These are phyloP conservation scores for Sarcophaga rosellei DNA, from an alignment of 2,888 invertebrate genomes.

Conservation along the genomic window DNA sequence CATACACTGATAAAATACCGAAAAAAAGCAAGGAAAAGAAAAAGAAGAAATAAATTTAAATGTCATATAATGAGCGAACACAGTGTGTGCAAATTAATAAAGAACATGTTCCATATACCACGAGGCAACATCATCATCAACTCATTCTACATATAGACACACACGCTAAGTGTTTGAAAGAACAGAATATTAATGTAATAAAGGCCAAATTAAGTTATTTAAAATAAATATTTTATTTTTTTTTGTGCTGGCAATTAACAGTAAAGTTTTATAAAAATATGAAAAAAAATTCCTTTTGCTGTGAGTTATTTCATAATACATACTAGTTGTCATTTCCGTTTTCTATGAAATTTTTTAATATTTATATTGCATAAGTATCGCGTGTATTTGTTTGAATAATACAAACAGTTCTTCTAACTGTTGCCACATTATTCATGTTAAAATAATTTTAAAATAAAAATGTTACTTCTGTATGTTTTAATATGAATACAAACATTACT, in stretches of 20 bases:
- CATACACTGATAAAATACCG: background rate
- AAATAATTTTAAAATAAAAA: slow-evolving; percentile 41
- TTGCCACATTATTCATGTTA: slow-evolving; percentile 37
- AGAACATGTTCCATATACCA: slow-evolving; percentile 5
- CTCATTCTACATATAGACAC: too few relatives aligned
- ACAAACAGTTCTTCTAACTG: slow-evolving; percentile 24
- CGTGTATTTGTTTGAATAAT: background rate
- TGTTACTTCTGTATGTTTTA: background rate
- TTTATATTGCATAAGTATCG: background rate
- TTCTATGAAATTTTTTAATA: slow-evolving; percentile 9
- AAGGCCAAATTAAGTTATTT: slow-evolving; percentile 57
- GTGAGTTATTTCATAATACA: background rate
- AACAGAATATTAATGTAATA: background rate
- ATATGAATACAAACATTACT: slow-evolving; percentile 9
- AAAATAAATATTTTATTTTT: slow-evolving; percentile 42
- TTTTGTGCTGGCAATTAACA: background rate
- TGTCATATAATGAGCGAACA: background rate
- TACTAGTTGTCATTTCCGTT: background rate
- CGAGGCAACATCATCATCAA: background rate
- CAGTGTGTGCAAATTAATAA: slow-evolving; percentile 27
- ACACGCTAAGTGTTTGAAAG: too few relatives aligned
- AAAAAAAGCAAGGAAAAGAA: slow-evolving; percentile 11
- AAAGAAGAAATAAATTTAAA: background rate
- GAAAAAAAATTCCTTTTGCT: too few relatives aligned
- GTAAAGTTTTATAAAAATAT: too few relatives aligned